Evolutionary conservation across 2,113 vertebrate genomes (phyloP).

Genomic region (Phylloscopus trochilus): DNA sequence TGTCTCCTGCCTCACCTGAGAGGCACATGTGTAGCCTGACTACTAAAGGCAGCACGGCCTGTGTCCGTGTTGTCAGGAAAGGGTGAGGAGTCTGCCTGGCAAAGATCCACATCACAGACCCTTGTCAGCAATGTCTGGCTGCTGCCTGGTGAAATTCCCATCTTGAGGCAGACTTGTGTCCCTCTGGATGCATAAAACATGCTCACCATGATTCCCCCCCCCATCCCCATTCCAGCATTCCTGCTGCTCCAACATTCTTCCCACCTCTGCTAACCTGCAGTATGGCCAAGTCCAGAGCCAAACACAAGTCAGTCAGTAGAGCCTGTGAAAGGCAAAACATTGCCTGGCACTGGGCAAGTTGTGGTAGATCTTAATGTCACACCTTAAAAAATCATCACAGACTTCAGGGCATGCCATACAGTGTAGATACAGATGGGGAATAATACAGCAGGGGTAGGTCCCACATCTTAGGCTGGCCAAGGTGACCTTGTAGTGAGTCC

Average conservation of each 20-base stretch:
- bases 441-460: background rate
- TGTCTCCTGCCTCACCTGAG: background rate
- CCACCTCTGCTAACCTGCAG: background rate
- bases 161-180: background rate
- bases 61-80: background rate
- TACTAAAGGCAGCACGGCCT: background rate
- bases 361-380: background rate
- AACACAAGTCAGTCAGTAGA: background rate
- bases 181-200: background rate
- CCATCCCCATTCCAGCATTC: background rate
- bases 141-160: background rate
- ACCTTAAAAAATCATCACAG: background rate
- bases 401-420: background rate
- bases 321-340: background rate
- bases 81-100: background rate
- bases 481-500: constrained; percentile 42
- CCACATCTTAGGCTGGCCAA: background rate
- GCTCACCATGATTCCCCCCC: background rate
- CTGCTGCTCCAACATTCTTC: background rate
- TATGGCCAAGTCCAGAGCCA: background rate
- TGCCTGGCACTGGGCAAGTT: background rate
- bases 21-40: background rate
- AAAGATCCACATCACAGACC: background rate
- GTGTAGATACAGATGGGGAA: background rate
- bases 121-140: background rate